Evolutionary conservation across 2,113 vertebrate genomes (phyloP), one percentile per base, ranked within the genome.

Genomic region (Blennius ocellaris): DNA sequence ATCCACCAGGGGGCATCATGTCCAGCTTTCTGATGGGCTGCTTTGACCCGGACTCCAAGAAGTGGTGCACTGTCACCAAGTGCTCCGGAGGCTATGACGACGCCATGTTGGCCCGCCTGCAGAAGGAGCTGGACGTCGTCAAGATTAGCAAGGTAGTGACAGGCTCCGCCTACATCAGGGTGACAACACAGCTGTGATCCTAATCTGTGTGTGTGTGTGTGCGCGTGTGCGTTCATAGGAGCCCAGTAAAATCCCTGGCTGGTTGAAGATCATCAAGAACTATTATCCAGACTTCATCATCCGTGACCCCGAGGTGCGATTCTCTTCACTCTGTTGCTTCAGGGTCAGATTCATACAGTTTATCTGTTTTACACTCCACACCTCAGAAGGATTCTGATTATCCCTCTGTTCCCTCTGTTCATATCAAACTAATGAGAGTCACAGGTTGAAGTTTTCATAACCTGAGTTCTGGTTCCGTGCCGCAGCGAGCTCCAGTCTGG

Each of bases 11-110:
- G 48, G 98, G 98, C 78, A 97, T 98, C 93, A 99, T 99, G 98
- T 99, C 98, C 61, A 97, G 97, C 75, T 99, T 99, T 63, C 94
- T 99, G 8, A 98, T 99, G 98, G 97, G 98, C 79, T 99, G 98
- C 86, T 97, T 96, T 0, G 97, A 99, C 70, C 96, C 97, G 0
- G 87, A 93, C 67, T 95, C 94, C 3, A 96, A 93, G 79, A 97
- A 96, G 70, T 99, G 98, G 98, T 99, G 98, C 93, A 99, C 98
- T 0, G 98, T 99, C 80, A 99, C 97, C 75, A 99, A 99, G 88
- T 99, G 98, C 66, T 88, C 97, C 0, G 97, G 97, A 6, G 98
- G 98, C 79, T 97, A 97, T 0, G 98, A 99, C 0, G 98, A 99
- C 0, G 97, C 96, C 54, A 98, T 94, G 0, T 81, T 99, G 56